Conservation (phyloP, 1,140 invertebrate genomes). For the Papilio dardanus region DNA sequence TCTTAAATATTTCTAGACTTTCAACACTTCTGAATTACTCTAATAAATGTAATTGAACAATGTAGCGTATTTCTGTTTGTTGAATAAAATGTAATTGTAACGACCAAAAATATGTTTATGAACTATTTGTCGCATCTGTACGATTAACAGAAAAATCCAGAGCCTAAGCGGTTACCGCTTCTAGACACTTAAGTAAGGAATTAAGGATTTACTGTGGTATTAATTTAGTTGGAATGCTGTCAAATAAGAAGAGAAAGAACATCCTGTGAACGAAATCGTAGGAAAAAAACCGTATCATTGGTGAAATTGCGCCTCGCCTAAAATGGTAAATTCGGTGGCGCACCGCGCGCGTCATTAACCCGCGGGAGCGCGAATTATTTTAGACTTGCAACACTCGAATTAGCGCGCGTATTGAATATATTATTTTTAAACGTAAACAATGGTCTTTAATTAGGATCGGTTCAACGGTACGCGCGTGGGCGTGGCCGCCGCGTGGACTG, state of each 20-base stretch:
- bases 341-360: conserved; percentile 32
- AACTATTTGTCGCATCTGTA: not conserved
- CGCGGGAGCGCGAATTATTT: conserved; percentile 49
- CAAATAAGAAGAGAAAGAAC: not conserved
- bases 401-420: conserved; percentile 51
- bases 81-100: not conserved
- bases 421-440: conserved; percentile 51
- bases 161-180: not conserved
- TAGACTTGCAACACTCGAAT: conserved; percentile 48
- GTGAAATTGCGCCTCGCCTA: conserved; percentile 7
- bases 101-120: not conserved
- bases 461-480: conserved; percentile 50
- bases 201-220: too few relatives aligned
- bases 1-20: conserved; percentile 4
- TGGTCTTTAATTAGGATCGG: conserved; percentile 55
- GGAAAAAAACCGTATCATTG: not conserved
- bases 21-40: not conserved
- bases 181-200: not conserved
- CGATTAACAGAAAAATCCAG: too few relatives aligned
- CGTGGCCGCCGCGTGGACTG: conserved; percentile 44
- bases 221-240: not conserved
- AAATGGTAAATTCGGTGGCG: conserved; percentile 12
- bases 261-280: not conserved
- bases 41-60: not conserved
- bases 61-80: not conserved